Base-by-base conservation (phyloP, 2,888 invertebrate genomes). In the Ochlodes sylvanus region DNA sequence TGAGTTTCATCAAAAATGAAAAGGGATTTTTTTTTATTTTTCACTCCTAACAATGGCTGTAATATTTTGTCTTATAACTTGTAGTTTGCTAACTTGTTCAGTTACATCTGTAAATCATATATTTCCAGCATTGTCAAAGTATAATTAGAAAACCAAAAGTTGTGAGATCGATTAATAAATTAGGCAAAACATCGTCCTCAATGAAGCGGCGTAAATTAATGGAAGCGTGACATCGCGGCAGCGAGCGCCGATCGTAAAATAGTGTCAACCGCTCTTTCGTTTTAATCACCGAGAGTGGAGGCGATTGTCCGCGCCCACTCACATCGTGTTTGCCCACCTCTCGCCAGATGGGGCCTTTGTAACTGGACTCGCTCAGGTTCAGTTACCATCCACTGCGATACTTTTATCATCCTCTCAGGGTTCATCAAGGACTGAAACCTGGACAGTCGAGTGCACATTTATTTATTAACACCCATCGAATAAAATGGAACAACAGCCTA, bases 261-360 rank as follows among this genome's bases (percentile, higher is more conserved):
- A 88, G 88, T 90, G 91, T 91, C 90, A 89, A 88, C 87, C 86
- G 83, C 89, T 89, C 87, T 91, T 85, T 84, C 85, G 83, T 82
- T 91, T 93, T 93, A 92, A 93, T 93, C 91, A 93, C 89, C 81
- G 88, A 87, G 89, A 92, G 92, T 91, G 87, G 85, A 79, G 84
- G 85, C 86, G 87, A 88, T 89, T 88, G 92, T 89, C 85, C 85
- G 86, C 82, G 77, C 82, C 86, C 88, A 86, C 86, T 89, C 85
- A 76, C 79, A 77, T 79, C 81, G 77, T 91, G 92, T 92, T 91
- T 92, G 84, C 87, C 81, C 81, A 85, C 83, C 89, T 86, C 90
- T 90, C 86, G 76, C 85, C 81, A 84, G 82, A 83, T 84, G 84
- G 80, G 77, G 85, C 90, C 89, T 92, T 92, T 93, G 91, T 88